Conservation (phyloP, 2,888 invertebrate species). For the Ceriagrion tenellum region DNA sequence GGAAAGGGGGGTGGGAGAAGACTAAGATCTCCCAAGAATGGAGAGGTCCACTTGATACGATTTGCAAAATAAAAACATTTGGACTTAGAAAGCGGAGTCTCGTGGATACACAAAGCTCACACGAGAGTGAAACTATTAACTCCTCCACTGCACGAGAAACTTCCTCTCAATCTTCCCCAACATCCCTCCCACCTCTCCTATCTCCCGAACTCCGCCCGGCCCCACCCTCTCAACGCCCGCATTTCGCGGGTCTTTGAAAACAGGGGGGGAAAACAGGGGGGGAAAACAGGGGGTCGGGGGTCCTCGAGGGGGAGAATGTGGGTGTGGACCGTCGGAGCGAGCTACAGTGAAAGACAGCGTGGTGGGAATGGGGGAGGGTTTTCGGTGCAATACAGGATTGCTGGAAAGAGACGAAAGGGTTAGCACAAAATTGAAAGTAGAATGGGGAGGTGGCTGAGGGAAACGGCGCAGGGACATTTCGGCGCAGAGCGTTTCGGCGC, state of each 20-base stretch:
- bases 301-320: neutral
- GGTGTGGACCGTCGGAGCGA: neutral
- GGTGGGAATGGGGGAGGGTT: neutral
- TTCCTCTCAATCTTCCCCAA: neutral
- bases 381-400: neutral
- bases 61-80: neutral
- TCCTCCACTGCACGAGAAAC: neutral
- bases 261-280: no score
- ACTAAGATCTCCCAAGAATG: neutral
- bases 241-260: slow-evolving; percentile 62
- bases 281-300: no score
- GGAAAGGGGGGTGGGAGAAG: neutral
- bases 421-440: neutral
- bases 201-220: neutral
- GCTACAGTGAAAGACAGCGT: no score
- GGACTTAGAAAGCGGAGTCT: neutral
- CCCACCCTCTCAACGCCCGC: neutral
- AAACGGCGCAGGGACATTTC: neutral
- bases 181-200: neutral
- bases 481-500: no score
- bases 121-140: neutral
- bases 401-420: slow-evolving; percentile 3
- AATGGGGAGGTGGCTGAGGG: neutral
- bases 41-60: neutral
- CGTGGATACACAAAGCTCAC: neutral